These are phyloP conservation scores for Arothron firmamentum DNA, from an alignment of 2,113 vertebrate genomes.

Conservation along the genomic window DNA sequence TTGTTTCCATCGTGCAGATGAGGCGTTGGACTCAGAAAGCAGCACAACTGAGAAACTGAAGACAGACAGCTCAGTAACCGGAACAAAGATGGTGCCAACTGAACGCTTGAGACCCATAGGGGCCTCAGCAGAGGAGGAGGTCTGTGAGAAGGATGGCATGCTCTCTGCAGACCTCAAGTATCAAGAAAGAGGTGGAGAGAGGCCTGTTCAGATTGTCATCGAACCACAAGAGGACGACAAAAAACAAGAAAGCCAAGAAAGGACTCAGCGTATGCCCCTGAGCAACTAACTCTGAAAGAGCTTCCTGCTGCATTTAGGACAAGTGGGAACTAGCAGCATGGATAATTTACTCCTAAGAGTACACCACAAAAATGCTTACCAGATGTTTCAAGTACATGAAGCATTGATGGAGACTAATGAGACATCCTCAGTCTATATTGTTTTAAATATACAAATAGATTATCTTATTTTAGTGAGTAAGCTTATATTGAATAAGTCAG, in stretches of 20 bases:
- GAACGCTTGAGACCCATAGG: constrained; percentile 73
- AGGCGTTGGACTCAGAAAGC: constrained; percentile 47
- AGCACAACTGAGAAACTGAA: constrained; percentile 49
- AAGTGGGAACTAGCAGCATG: not conserved
- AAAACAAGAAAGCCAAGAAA: constrained; percentile 48
- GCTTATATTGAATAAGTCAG: not conserved
- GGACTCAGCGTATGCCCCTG: constrained; percentile 51
- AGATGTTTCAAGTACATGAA: not conserved
- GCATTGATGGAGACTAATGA: not conserved
- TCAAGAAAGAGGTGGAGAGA: constrained; percentile 49
- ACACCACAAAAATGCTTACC: constrained; percentile 6
- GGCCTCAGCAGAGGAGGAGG: constrained; percentile 69
- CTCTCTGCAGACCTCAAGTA: constrained; percentile 42
- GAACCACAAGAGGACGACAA: constrained; percentile 60
- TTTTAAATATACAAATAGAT: constrained; percentile 6
- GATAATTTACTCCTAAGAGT: not conserved
- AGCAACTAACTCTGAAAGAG: constrained; percentile 39
- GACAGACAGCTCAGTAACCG: constrained; percentile 52
- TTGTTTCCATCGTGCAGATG: constrained; percentile 35
- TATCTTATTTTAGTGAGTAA: too few species aligned
- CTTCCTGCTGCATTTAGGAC: not conserved
- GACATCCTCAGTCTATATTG: constrained; percentile 14
- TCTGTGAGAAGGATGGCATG: constrained; percentile 45
- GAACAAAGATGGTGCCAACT: constrained; percentile 38
- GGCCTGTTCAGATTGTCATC: constrained; percentile 73